Percentiles rank a stretch among this genome's conserved stretches.
Evolutionary conservation across 2,113 vertebrate genomes (phyloP).

Genomic region (Lophochroa leadbeateri): DNA sequence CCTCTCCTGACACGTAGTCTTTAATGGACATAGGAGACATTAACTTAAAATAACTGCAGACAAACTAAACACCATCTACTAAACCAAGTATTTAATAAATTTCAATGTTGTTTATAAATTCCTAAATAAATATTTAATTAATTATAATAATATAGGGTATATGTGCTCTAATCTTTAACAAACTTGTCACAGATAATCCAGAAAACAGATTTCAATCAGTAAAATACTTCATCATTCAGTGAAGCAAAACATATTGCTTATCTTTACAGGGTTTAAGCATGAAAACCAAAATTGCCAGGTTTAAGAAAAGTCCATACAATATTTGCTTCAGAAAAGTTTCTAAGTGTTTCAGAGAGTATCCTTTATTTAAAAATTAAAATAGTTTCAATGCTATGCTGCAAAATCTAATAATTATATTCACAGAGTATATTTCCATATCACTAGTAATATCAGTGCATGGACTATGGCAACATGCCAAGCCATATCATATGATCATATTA

Average conservation of each 20-base stretch:
- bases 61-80: background rate
- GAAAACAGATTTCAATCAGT: background rate
- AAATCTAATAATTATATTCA: background rate
- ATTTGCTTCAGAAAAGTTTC: background rate
- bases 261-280: background rate
- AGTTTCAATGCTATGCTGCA: background rate
- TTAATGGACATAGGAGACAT: background rate
- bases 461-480: background rate
- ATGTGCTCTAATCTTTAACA: background rate
- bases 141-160: background rate
- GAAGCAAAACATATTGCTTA: background rate
- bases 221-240: background rate
- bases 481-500: background rate
- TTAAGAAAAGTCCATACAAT: background rate
- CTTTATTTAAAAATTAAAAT: background rate
- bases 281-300: background rate
- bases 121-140: background rate
- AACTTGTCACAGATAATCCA: background rate
- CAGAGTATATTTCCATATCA: background rate
- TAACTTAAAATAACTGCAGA: background rate
- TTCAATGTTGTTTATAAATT: background rate
- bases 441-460: background rate
- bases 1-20: background rate
- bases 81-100: background rate
- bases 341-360: background rate